Evolutionary conservation across 1,140 invertebrate species (phyloP).

Genomic region (Diabrotica virgifera): DNA sequence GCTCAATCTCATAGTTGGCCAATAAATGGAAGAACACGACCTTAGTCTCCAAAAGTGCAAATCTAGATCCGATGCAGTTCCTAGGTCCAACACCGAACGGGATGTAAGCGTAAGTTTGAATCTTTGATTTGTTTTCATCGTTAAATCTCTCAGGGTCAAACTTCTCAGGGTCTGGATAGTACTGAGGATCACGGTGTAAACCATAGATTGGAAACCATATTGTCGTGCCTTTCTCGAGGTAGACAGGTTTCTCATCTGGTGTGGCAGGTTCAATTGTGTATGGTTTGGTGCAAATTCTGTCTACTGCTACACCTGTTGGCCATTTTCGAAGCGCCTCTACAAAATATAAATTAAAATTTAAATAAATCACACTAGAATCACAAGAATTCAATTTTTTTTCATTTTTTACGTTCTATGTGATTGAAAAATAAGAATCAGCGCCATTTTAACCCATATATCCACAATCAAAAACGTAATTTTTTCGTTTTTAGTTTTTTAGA

Average conservation of each 20-base stretch:
- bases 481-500: no score
- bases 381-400: background rate
- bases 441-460: no score
- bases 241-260: constrained; percentile 47
- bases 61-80: constrained; percentile 40
- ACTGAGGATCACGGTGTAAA: constrained; percentile 33
- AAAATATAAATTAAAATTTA: constrained; percentile 15
- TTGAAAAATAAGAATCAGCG: no score
- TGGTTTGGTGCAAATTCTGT: constrained; percentile 42
- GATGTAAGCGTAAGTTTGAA: constrained; percentile 52
- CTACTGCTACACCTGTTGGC: constrained; percentile 49
- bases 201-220: constrained; percentile 29
- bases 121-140: constrained; percentile 35
- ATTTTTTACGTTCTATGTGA: no score
- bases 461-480: no score
- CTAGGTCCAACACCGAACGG: constrained; percentile 58
- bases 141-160: constrained; percentile 37
- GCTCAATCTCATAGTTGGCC: no score
- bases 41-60: constrained; percentile 43
- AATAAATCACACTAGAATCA: background rate
- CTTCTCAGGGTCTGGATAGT: constrained; percentile 32
- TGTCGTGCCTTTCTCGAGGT: constrained; percentile 39
- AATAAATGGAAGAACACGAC: constrained; percentile 25
- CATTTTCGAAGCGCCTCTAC: constrained; percentile 58
- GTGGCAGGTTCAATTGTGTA: constrained; percentile 45